Evolutionary conservation across 2,888 invertebrate species (phyloP), one percentile per base, ranked within the genome.

Genomic region (Sminthurinus aureus): DNA sequence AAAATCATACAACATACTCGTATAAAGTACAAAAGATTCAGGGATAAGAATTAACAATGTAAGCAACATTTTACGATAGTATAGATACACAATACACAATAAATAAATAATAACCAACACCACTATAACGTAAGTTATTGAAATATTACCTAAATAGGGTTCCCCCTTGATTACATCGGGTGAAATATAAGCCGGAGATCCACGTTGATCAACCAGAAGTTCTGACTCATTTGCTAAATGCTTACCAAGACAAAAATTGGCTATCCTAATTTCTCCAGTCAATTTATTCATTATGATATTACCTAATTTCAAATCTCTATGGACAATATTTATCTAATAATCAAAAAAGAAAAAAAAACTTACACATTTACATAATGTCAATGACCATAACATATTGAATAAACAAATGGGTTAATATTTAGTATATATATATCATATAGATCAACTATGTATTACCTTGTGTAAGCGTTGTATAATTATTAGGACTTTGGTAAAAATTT

Each of bases 161-260:
- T 94, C 94, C 87, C 94, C 94, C 91, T 93, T 92, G 6, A 95
- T 91, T 9, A 95, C 95, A 90, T 95, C 95, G 0, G 95, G 95
- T 0, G 95, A 95, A 88, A 95, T 95, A 90, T 95, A 95, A 0
- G 95, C 95, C 0, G 95, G 95, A 0, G 95, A 95, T 0, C 95
- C 95, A 90, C 94, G 91, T 89, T 95, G 95, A 90, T 95, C 95
- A 89, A 93, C 93, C 69, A 95, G 90, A 58, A 93, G 90, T 89
- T 95, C 94, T 86, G 93, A 92, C 89, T 94, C 94, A 86, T 93
- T 93, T n/a, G 93, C 93, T 38, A 95, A 91, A 89, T 94, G 94
- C 86, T 94, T 94, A 0, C 95, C 95, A 79, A 95, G 91, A 89
- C 94, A 95, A 90, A 95, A 95, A 90, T 95, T 95, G 0, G 94